Base-by-base conservation (phyloP, 2,888 invertebrate species). In the Drosophila macrospina region DNA sequence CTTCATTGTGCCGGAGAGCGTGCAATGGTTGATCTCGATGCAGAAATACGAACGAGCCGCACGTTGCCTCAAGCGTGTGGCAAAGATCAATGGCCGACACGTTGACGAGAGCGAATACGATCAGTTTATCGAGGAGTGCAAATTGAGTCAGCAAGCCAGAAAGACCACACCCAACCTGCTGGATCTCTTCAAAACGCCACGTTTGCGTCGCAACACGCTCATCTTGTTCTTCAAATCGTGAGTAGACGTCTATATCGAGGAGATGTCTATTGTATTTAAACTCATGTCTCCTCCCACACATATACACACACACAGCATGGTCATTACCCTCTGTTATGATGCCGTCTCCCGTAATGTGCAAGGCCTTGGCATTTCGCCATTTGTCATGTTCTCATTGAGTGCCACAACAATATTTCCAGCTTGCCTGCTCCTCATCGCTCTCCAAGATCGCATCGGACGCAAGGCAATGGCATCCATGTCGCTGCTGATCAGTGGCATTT, bases 161-260 rank as follows among this genome's bases (percentile, higher is more conserved):
- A 84, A 81, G 61, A 67, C 64, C 26, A 67, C 74, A 11, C 83
- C 91, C 2, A 93, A 91, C 78, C 80, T 94, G 13, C 77, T 93
- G 30, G 93, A 93, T 50, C 88, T 94, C 11, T 92, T 94, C 67
- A 92, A 91, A 81, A 94, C 94, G 2, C 93, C 93, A 1, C 93
- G 93, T 61, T 89, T 94, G 11, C 90, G 94, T 39, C 92, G 91
- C 62, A 64, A 93, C 93, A 91, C 90, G 0, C 73, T 91, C 51
- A 91, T 91, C 34, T 89, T 94, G 41, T 93, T 94, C 72, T 94
- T 94, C 72, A 94, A 94, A 91, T 94, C 94, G 94, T 94, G 91
- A 93, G 93, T 92, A 51, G 7, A 1, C 36, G 7, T 6, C 7
- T 28, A 28, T 28, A 28, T 20, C 5, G 8, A 28, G 3, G 34